phyloP scores from a whole-genome alignment of 30 jellyfish, hydroid and myxozoan species.

The Pseudorhiza aurosa region DNA sequence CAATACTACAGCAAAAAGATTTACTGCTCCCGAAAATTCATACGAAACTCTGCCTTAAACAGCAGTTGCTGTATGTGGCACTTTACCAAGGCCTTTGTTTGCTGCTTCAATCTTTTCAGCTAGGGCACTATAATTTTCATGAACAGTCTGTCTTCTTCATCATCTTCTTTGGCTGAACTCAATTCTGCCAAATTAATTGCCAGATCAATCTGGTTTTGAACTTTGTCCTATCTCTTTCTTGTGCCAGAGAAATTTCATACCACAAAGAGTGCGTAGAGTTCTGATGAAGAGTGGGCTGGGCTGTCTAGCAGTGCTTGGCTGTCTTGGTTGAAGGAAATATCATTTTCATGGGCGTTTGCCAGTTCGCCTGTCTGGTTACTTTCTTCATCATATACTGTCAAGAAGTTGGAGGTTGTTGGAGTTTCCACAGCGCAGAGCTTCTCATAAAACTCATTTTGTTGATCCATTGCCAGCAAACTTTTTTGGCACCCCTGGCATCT shows the following conservation, averaged over 20 bases:
- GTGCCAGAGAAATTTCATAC: constrained; percentile 43
- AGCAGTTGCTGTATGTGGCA: constrained; percentile 52
- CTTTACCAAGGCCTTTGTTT: constrained; percentile 40
- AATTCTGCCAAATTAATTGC: constrained; percentile 26
- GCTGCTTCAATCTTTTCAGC: not conserved
- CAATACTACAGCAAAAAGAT: no score
- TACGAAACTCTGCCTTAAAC: constrained; percentile 44
- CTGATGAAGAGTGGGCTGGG: constrained; percentile 27
- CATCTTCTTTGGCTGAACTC: constrained; percentile 10
- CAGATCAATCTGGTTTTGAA: constrained; percentile 23
- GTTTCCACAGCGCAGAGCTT: constrained; percentile 8
- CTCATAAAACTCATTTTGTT: constrained; percentile 5
- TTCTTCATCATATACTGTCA: constrained; percentile 11
- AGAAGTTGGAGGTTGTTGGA: constrained; percentile 50
- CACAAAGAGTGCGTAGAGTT: not conserved
- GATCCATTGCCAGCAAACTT: constrained; percentile 42
- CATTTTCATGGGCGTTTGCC: constrained; percentile 8
- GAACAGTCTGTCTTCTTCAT: constrained; percentile 33
- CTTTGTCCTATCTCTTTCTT: constrained; percentile 41
- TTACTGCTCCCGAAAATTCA: constrained; percentile 15
- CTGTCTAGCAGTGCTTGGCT: constrained; percentile 19
- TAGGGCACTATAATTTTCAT: constrained; percentile 38
- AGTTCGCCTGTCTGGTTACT: not conserved
- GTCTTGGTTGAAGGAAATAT: not conserved
- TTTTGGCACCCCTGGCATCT: constrained; percentile 48